Base-by-base conservation (phyloP, 2,888 invertebrate species). In the Quadroppia sp. region DNA sequence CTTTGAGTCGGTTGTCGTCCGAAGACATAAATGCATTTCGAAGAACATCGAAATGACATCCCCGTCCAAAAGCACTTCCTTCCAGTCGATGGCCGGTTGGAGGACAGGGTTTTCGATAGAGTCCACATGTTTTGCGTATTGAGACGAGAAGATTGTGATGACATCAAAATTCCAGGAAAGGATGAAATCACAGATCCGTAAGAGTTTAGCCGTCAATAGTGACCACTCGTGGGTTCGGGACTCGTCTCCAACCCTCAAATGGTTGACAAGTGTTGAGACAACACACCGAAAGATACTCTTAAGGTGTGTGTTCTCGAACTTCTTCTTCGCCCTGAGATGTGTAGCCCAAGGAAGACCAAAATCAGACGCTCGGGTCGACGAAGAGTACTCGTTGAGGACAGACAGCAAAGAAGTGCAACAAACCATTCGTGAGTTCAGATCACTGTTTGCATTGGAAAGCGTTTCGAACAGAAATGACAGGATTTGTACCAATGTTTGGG, bases 281-380 rank as follows among this genome's bases (percentile, higher is more conserved):
- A 70, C 59, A 17, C 56, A 53, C 80, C 88, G 85, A 81, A 94
- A 91, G 81, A 94, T 91, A 77, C 88, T 86, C 80, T 89, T 89
- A 78, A 95, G 84, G 81, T 92, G 90, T 70, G 87, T 85, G 28
- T 86, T 82, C 85, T 94, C 93, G 84, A 95, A 94, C 56, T 89
- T 87, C 79, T 88, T 88, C 82, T 94, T 94, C 40, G 91, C 88
- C 80, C 88, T 87, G 79, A 90, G 88, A 83, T 95, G 94, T 45
- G 89, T 87, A 82, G 92, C 92, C 91, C 91, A 94, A 59, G 92
- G 89, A 70, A 94, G 84, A 7, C 93, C 92, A 15, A 92, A 89
- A 83, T 92, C 92, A 42, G 92, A 89, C 1, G 93, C 91, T 80
- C 91, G 89, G 0, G 89, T 88, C 4, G 92, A 90, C 40, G 88